Evolutionary conservation across 37 sponge, comb jelly and placozoan species (phyloP), one percentile per base, ranked within the genome.

Genomic region (Haliclona indistincta): DNA sequence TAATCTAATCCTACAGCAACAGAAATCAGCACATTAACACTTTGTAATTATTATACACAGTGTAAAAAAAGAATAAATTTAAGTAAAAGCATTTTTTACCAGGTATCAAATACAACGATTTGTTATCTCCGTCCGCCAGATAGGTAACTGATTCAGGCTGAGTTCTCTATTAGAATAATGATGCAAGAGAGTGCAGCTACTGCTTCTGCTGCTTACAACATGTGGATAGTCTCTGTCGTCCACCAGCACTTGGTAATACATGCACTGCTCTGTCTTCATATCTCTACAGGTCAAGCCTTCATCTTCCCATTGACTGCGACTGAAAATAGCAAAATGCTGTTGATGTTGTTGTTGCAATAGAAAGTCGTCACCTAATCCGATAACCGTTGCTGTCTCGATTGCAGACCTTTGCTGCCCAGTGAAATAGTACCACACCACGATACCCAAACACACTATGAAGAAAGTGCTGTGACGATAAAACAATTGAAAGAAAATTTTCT

Each of bases 381-480:
- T 60, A 42, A 33, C 61, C 73, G 51, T 82, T 71, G 20, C 43
- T 67, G 55, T 89, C 90, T 37, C 96, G 62, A 74, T 95, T 88
- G 64, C 79, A 98, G 3, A 95, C 79, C 26, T 71, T 63, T 28
- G 96, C 89, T 49, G 74, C 76, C 93, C 99, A 98, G 3, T 85
- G 93, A 41, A 93, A 95, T 20, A 98, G 77, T 19, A 95, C 47
- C 34, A 95, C 96, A 33, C 99, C 99, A 40, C 99, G 87, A 52
- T 98, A 98, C 7, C 88, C 89, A 69, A 98, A 89, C 54, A 92
- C 81, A 0, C 91, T 71, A 37, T 98, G 99, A 15, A 98, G 84
- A 76, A 98, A 98, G 56, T 90, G 81, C 94, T 96, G 69, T 15
- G 72, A 6, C 15, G 68, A 7, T 0, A 32, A 34, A 68, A 33